A percentile compares a stretch with the other conserved stretches of the same genome.
Conservation (phyloP, 1,140 invertebrate species). For the Littorina saxatilis region DNA sequence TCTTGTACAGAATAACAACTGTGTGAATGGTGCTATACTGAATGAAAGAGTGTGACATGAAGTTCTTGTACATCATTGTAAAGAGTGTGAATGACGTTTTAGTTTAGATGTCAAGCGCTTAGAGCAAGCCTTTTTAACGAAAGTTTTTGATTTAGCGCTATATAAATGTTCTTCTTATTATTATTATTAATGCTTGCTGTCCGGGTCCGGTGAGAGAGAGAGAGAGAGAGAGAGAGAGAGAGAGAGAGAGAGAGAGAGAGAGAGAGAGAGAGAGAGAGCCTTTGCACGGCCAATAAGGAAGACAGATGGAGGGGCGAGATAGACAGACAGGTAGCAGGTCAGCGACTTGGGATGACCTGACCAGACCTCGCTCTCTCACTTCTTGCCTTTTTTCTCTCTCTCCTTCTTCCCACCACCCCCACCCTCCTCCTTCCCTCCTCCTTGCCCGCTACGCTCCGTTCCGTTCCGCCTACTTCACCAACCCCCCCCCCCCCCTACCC, state of each 20-base stretch:
- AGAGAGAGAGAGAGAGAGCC: neutral
- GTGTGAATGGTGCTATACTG: no score
- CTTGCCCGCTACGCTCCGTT: no score
- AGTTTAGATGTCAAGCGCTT: no score
- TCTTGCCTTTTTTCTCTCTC: neutral
- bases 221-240: conserved; percentile 21
- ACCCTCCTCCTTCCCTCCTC: neutral
- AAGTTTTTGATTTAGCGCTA: no score
- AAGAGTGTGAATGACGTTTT: no score
- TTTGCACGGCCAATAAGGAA: neutral
- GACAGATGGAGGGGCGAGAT: conserved; percentile 22
- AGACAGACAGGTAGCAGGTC: conserved; percentile 23
- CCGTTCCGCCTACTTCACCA: no score
- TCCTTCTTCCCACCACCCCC: neutral
- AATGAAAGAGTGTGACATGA: no score
- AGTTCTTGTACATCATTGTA: no score
- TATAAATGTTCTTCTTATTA: no score
- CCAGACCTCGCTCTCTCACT: neutral
- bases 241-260: conserved; percentile 27
- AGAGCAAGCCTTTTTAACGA: no score
- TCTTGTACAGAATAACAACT: no score
- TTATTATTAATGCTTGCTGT: neutral
- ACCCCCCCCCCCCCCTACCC: neutral
- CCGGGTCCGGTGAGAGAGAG: neutral
- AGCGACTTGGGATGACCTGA: conserved; percentile 30